A percentile compares a stretch with the other conserved stretches of the same genome.
Conservation (phyloP, 2,113 vertebrate genomes). For the Engraulis encrasicolus region DNA sequence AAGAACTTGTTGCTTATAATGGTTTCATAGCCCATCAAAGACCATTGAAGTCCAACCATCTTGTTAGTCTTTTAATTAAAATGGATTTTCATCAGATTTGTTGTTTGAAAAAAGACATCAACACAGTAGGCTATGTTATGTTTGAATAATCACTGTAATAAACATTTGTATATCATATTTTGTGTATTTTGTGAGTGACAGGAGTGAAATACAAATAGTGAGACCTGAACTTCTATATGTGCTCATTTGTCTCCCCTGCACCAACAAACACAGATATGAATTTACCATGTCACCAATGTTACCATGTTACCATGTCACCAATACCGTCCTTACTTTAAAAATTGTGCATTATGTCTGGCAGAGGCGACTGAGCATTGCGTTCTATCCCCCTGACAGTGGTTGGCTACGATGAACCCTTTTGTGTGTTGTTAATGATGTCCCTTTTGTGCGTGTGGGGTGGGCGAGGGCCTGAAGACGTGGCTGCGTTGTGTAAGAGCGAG, state of each 20-base stretch:
- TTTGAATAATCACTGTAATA: background rate
- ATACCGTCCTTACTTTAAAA: background rate
- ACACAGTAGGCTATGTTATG: background rate
- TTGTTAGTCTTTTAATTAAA: too few species aligned
- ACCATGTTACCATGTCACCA: too few species aligned
- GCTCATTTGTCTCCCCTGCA: background rate
- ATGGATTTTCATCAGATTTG: too few species aligned
- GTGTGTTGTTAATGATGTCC: conserved; percentile 78
- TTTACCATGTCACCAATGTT: too few species aligned
- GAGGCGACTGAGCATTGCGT: background rate
- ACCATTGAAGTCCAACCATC: too few species aligned
- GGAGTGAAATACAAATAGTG: background rate
- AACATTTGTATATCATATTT: background rate
- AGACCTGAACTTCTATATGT: background rate
- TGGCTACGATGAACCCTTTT: conserved; percentile 60
- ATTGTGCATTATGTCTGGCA: background rate
- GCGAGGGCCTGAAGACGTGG: conserved; percentile 73
- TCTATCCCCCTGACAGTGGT: background rate
- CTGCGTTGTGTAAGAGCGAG: conserved; percentile 67
- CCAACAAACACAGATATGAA: background rate
- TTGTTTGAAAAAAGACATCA: background rate
- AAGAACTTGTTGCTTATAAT: too few species aligned
- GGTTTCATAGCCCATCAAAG: too few species aligned
- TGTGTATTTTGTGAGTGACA: background rate
- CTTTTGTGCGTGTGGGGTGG: conserved; percentile 64